These are phyloP conservation scores for Heterotilapia buettikoferi DNA, from an alignment of 2,113 vertebrate species.

Conservation along the genomic window DNA sequence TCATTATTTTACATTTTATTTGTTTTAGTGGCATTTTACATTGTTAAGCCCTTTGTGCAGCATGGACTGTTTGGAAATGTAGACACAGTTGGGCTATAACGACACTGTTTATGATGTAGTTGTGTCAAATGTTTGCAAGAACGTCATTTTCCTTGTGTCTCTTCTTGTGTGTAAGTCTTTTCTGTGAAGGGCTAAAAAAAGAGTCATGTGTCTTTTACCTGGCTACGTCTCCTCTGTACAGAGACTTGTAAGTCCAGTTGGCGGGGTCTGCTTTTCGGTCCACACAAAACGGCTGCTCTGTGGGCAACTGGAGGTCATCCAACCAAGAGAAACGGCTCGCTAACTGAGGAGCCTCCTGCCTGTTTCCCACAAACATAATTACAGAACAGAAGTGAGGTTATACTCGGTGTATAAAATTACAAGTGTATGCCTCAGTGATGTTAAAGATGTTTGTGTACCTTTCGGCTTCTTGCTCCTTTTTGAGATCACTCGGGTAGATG, in stretches of 20 bases:
- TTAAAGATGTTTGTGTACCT: background rate
- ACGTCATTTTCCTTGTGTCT: background rate
- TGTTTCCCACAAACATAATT: constrained; percentile 1
- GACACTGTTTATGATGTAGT: background rate
- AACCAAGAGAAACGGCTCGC: constrained; percentile 76
- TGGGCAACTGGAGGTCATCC: constrained; percentile 77
- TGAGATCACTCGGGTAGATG: constrained; percentile 70
- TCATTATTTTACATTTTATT: accelerated
- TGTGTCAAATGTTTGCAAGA: background rate
- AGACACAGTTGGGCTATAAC: background rate
- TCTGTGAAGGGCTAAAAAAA: background rate
- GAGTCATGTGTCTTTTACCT: constrained; percentile 68
- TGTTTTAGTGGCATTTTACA: background rate
- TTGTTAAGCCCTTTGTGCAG: background rate
- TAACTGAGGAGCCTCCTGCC: constrained; percentile 25
- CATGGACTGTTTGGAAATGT: background rate
- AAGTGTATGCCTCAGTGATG: background rate
- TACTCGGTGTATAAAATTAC: background rate
- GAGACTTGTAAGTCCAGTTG: constrained; percentile 94
- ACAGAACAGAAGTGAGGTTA: background rate
- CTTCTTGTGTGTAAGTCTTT: background rate
- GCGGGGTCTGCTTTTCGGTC: constrained; percentile 84
- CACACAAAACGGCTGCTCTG: constrained; percentile 76
- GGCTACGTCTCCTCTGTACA: constrained; percentile 88
- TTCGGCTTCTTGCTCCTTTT: constrained; percentile 33